Base-by-base conservation (phyloP, 2,797 vertebrate genomes). In the Enteromius viviparus region DNA sequence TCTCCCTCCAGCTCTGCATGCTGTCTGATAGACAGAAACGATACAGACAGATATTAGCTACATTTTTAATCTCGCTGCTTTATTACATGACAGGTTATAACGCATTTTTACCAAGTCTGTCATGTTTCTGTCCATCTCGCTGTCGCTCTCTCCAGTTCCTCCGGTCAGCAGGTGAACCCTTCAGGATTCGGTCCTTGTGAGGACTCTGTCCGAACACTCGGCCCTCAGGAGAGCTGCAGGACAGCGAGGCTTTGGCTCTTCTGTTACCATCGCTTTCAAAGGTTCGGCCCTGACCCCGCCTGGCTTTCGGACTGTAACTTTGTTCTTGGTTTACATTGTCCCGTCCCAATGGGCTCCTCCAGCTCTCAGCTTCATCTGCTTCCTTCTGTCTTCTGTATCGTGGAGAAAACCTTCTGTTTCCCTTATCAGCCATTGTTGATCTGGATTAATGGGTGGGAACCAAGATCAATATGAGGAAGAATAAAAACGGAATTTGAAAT, bases 121-220 rank as follows among this genome's bases (percentile, higher is more conserved):
- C 93, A 79, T 91, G 96, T 84, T 93, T 94, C 89, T 92, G 90
- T 83, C 92, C 91, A 81, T 87, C 94, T 26, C 89, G 83, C 1
- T 90, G 69, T 82, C 89, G 91, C 4, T 96, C 95, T 90, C 94
- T 95, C 96, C 96, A 95, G 84, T 69, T 92, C 76, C 96, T 96
- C 55, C 92, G 93, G 53, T 87, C 86, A 87, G 75, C 86, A 70
- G 80, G 90, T 55, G 81, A 94, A 92, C 62, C 29, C 83, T 94
- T 95, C 76, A 92, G 95, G 42, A 83, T 84, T 51, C 95, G 94
- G 53, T 97, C 96, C 89, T 89, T 85, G 91, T 89, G 94, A 80
- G 90, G 94, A 87, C 95, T 96, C 75, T 92, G 87, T 9, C 93
- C 94, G 7, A 93, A 94, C 88, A 89, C 91, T 49, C 94, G 92